These are phyloP conservation scores for Radopholus similis DNA, from an alignment of 1,140 invertebrate species.

Conservation along the genomic window DNA sequence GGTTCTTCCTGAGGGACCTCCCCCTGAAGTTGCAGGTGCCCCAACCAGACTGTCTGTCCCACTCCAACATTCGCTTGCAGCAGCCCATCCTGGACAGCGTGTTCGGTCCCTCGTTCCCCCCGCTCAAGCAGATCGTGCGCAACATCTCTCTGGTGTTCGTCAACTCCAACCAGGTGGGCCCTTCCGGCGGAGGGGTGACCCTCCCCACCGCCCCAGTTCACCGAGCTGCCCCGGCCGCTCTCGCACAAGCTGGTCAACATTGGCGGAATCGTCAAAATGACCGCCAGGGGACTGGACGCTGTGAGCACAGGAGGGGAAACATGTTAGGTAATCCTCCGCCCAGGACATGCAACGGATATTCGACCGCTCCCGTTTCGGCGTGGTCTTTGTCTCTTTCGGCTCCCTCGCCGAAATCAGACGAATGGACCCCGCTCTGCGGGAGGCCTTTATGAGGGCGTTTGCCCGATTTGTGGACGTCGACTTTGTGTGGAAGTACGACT, in stretches of 20 bases:
- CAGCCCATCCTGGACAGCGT: background rate
- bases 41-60: background rate
- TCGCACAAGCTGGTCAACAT: conserved; percentile 10
- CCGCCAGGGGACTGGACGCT: background rate
- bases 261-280: conserved; percentile 2
- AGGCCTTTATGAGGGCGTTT: conserved; percentile 8
- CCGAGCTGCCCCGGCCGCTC: conserved; percentile 7
- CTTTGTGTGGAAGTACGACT: conserved; percentile 9
- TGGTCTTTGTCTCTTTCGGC: conserved; percentile 4
- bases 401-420: background rate
- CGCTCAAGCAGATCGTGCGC: background rate
- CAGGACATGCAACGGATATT: background rate
- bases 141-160: conserved; percentile 3
- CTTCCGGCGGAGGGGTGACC: background rate
- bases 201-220: background rate
- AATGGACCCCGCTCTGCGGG: background rate
- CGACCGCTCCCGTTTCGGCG: background rate
- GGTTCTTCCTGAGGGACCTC: background rate
- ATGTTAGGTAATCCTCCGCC: background rate
- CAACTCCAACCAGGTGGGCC: conserved; percentile 2
- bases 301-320: background rate
- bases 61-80: background rate
- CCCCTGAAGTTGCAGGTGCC: background rate
- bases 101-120: background rate
- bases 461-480: background rate